Base-by-base conservation (phyloP, 2,797 vertebrate genomes). In the Takifugu ocellatus region DNA sequence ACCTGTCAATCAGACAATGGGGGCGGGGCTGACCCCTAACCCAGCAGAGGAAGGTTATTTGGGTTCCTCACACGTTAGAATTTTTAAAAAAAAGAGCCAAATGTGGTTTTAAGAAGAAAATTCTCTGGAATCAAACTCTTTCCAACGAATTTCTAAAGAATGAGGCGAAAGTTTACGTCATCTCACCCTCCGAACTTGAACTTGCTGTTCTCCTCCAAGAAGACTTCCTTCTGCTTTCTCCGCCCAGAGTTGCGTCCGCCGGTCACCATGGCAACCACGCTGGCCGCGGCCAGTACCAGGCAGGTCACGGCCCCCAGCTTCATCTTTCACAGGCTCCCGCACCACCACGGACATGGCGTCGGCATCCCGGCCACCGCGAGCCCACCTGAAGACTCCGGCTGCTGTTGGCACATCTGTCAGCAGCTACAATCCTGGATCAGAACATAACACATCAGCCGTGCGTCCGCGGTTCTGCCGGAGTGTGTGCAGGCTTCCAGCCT, bases 171-270 rank as follows among this genome's bases (percentile, higher is more conserved):
- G 6, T 33, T 10, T 10, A 2, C 7, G 7, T 33, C 31, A 33
- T 33, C 88, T 90, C 75, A 92, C 92, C 92, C 84, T 81, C 82
- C 81, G 5, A 90, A 90, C 74, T 83, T 88, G 82, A 90, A 88
- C 78, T 89, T 91, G 85, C 81, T 83, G 56, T 89, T 89, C 33
- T 91, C 91, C 9, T 84, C 84, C 11, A 90, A 75, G 43, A 89
- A 88, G 7, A 91, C 78, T 51, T 92, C 91, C 70, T 91, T 91
- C 79, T 91, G 79, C 52, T 84, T 87, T 77, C 85, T 87, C 54
- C 91, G 91, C 31, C 72, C 84, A 0, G 80, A 84, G 79, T 68
- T 79, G 51, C 81, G 87, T 5, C 83, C 81, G 11, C 85, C 85
- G 2, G 79, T 75, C 65, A 52, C 83, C 63, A 43, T 50, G 68